Conservation (phyloP, 2,888 invertebrate genomes). For the Drosophila rellima region DNA sequence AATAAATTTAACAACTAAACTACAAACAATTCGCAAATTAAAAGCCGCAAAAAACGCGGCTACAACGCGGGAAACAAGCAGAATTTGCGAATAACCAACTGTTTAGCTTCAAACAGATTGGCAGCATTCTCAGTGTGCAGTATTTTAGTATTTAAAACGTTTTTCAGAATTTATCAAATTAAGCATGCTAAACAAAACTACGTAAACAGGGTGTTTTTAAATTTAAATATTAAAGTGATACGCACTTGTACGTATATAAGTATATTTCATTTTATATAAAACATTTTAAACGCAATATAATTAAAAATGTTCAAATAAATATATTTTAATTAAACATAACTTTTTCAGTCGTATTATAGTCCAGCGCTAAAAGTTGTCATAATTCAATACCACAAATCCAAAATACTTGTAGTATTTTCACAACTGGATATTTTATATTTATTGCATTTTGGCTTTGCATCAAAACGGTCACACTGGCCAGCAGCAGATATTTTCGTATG, state of each 20-base stretch:
- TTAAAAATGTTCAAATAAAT: neutral
- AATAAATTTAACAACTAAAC: conserved; percentile 1
- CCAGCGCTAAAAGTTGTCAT: neutral
- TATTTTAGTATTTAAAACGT: too few relatives aligned
- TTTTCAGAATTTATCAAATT: too few relatives aligned
- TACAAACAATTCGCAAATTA: conserved; percentile 29
- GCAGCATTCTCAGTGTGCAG: conserved; percentile 12
- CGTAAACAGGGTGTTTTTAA: too few relatives aligned
- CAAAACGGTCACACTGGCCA: conserved; percentile 49
- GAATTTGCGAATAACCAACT: conserved; percentile 32
- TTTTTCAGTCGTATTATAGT: too few relatives aligned
- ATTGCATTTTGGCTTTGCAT: conserved; percentile 21
- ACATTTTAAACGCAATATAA: too few relatives aligned
- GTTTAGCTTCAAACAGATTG: conserved; percentile 27
- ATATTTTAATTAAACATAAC: neutral
- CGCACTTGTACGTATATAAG: too few relatives aligned
- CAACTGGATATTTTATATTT: neutral
- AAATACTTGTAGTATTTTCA: neutral
- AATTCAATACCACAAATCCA: neutral
- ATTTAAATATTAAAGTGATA: too few relatives aligned
- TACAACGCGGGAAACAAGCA: conserved; percentile 42
- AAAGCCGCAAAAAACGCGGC: conserved; percentile 36
- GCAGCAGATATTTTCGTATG: conserved; percentile 63
- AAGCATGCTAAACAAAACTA: too few relatives aligned
- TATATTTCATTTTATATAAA: too few relatives aligned